phyloP scores from a whole-genome alignment of 1,140 invertebrate species.

The Drosophila miranda region DNA sequence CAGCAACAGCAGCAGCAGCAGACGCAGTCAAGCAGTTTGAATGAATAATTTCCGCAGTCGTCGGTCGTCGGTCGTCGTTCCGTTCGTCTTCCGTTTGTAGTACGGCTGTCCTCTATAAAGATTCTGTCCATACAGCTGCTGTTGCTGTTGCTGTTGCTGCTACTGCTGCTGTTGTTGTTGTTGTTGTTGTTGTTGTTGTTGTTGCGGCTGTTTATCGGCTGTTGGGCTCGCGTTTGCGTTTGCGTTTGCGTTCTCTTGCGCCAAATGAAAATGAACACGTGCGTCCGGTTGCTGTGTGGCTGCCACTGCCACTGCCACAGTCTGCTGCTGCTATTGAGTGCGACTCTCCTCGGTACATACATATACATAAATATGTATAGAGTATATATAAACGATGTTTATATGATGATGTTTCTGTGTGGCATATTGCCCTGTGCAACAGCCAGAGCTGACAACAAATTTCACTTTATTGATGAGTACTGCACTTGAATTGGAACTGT shows the following conservation, averaged over 20 bases:
- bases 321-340: conserved; percentile 13
- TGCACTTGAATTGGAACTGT: conserved; percentile 68
- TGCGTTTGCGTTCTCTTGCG: conserved; percentile 30
- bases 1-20: conserved; percentile 30
- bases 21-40: conserved; percentile 59
- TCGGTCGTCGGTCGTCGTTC: conserved; percentile 52
- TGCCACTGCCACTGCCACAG: conserved; percentile 35
- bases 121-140: conserved; percentile 53
- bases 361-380: conserved; percentile 35
- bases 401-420: conserved; percentile 16
- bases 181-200: conserved; percentile 15
- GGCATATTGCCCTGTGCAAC: conserved; percentile 47
- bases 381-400: conserved; percentile 49
- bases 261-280: conserved; percentile 80
- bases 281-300: conserved; percentile 71
- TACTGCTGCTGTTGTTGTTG: conserved; percentile 9
- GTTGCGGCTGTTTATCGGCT: conserved; percentile 70
- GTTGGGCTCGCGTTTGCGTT: conserved; percentile 50
- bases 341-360: conserved; percentile 10
- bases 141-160: conserved; percentile 13
- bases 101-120: conserved; percentile 56
- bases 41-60: conserved; percentile 78
- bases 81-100: conserved; percentile 31
- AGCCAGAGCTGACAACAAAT: conserved; percentile 46
- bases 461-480: conserved; percentile 74